These are phyloP conservation scores for Limnephilus auricula DNA, from an alignment of 2,888 invertebrate genomes.

Conservation along the genomic window DNA sequence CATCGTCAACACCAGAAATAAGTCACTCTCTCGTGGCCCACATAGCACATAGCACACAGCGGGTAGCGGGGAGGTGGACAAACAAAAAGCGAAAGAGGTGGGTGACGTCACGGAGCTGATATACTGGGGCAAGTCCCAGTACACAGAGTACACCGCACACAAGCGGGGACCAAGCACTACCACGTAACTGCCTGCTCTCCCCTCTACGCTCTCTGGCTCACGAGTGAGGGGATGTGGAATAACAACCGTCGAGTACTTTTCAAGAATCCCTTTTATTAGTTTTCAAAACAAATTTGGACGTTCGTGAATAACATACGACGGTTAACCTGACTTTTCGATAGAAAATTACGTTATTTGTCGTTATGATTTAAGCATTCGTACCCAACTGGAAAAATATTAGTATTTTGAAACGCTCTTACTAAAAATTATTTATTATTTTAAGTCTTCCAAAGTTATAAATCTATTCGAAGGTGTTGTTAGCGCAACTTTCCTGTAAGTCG, in stretches of 20 bases:
- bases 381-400: background rate
- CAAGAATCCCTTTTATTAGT: slow-evolving; percentile 32
- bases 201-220: background rate
- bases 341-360: background rate
- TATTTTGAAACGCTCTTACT: background rate
- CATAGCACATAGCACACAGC: slow-evolving; percentile 37
- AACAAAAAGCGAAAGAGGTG: slow-evolving; percentile 46
- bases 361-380: background rate
- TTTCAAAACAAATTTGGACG: slow-evolving; percentile 11
- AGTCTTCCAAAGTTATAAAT: background rate
- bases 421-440: background rate
- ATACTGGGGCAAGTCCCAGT: background rate
- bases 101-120: slow-evolving; percentile 44
- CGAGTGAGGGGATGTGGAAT: background rate
- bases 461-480: background rate
- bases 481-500: background rate
- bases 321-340: background rate
- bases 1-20: slow-evolving; percentile 56
- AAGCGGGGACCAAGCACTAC: background rate
- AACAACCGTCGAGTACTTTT: background rate
- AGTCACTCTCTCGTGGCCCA: slow-evolving; percentile 57
- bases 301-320: background rate
- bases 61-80: slow-evolving; percentile 24
- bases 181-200: background rate
- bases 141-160: background rate